Base-by-base conservation (phyloP, 2,888 invertebrate genomes). In the Anodontia alba region DNA sequence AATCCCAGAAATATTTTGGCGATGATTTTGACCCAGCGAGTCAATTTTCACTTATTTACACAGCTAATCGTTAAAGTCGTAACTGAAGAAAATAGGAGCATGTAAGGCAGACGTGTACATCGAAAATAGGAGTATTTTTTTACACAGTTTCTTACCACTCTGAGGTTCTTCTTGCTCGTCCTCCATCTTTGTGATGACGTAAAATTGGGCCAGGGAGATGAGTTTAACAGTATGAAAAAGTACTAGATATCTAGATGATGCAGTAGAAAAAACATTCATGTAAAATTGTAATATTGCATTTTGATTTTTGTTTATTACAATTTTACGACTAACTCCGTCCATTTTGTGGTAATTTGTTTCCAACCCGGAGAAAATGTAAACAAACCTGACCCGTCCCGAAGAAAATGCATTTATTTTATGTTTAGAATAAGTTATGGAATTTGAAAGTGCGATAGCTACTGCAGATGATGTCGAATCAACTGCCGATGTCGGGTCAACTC, bases 171-270 rank as follows among this genome's bases (percentile, higher is more conserved):
- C 82, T 17, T 78, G 76, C 31, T 72, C 82, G 73, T 51, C 83
- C 70, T 87, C 87, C 87, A 87, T 87, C 76, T 87, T 85, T 72
- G 66, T 66, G 46, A 71, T 78, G 83, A 81, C 83, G 83, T 84
- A 81, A 84, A 80, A 38, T 1, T 51, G 57, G 54, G 2, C 54
- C 46, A 38, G 38, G 5, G 5, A n/a, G n/a, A n/a, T n/a, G n/a
- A n/a, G n/a, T n/a, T n/a, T n/a, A n/a, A n/a, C n/a, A n/a, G n/a
- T n/a, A n/a, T n/a, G n/a, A n/a, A n/a, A n/a, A n/a, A n/a, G n/a
- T n/a, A n/a, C n/a, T n/a, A n/a, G n/a, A n/a, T n/a, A n/a, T n/a
- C n/a, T n/a, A n/a, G n/a, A n/a, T n/a, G n/a, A n/a, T n/a, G n/a
- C n/a, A n/a, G n/a, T n/a, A n/a, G n/a, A n/a, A n/a, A n/a, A n/a